Evolutionary conservation across 1,140 invertebrate genomes (phyloP), one percentile per base, ranked within the genome.

Genomic region (Meloidogyne chitwoodi): DNA sequence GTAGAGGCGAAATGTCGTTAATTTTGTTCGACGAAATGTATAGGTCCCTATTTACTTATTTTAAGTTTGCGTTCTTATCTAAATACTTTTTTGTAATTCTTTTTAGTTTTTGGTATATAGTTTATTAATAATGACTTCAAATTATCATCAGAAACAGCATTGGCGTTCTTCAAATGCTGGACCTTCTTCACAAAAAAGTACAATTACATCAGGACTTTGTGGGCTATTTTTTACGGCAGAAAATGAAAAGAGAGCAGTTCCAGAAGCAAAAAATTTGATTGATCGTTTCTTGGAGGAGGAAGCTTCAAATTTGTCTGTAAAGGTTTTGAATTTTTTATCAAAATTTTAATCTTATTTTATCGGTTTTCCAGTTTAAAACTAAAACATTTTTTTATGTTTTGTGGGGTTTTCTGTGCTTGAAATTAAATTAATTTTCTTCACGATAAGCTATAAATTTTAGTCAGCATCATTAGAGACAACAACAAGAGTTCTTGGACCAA

Each of bases 191-290:
- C n/a, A 56, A 56, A 56, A 56, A n/a, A 56, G n/a, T 56, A 19
- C 48, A 56, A 56, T 56, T n/a, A 56, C 19, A n/a, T 14, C 64
- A 26, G 73, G 73, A n/a, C 19, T 74, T 10, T 74, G 19, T 41
- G 73, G 73, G 5, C 22, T 74, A 1, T 74, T 74, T 24, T 74
- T 74, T 31, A 74, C 73, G 24, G 62, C 44, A 2, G 73, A 74
- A 31, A 41, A 74, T 31, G 73, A 74, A 66, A 68, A 74, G 26
- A 44, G 64, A 3, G 73, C 64, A 19, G 64, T 74, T 38, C 16
- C 41, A 11, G 73, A 74, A 27, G 73, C 73, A 24, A 29, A 27
- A 31, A 74, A 74, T 41, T n/a, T 74, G 6, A 74, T 74, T 68
- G 64, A 68, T 22, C 73, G 27, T n/a, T 73, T 73, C 2, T 41